Evolutionary conservation across 2,888 invertebrate genomes (phyloP), one percentile per base, ranked within the genome.

Genomic region (Drosophila leonis): DNA sequence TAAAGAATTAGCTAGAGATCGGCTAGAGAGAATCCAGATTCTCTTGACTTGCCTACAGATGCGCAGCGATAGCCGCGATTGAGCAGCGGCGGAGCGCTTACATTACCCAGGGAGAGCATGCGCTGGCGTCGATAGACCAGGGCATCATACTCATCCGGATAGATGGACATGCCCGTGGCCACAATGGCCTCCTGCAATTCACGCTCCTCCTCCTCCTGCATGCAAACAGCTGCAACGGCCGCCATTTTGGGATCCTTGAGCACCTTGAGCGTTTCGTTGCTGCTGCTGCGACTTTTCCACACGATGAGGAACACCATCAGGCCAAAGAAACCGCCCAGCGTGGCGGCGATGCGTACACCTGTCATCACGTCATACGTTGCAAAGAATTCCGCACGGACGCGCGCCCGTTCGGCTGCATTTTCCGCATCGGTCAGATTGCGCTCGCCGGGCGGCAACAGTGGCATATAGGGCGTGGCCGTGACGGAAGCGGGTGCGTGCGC

Each of bases 301-400:
- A 98, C 95, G 86, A 98, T 96, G 91, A 98, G 95, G 92, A 98
- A 96, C 54, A 98, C 97, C 96, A 98, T 98, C 90, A 98, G 94
- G 76, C 97, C 96, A 94, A 98, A 98, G 93, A 98, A 97, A 87
- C 97, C 97, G 88, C 98, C 97, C 60, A 98, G 94, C 4, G 98
- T 98, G 83, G 97, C 97, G 84, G 98, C 98, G 93, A 98, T 98
- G 80, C 98, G 95, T 78, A 98, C 95, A 80, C 98, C 98, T 88
- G 98, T 98, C 97, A 97, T 98, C 93, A 97, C 97, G 94, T 98
- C 97, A 94, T 98, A 98, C 41, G 97, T 97, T 88, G 96, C 96
- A 94, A 97, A 97, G 94, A 97, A 98, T 92, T 97, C 96, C 88
- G 95, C 94, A 90, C 96, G 96, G 88, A 95, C 94, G 90, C 95